Evolutionary conservation across 2,113 vertebrate genomes (phyloP), one percentile per base, ranked within the genome.

Genomic region (Pollachius pollachius): DNA sequence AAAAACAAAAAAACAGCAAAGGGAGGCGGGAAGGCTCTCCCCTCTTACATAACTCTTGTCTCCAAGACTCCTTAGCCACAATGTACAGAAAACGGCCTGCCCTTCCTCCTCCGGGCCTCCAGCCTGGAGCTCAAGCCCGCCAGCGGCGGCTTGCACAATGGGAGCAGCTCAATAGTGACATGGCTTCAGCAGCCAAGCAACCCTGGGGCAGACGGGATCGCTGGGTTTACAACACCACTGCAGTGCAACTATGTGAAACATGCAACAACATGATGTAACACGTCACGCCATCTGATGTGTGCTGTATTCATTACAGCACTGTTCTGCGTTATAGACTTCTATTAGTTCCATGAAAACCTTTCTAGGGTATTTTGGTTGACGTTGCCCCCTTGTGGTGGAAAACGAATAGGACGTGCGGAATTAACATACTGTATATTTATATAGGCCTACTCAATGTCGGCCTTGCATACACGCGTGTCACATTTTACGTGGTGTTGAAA

Each of bases 1-100:
- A 93, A 92, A 93, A 93, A 92, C 90, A 93, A 90, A 93, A 90
- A 91, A 92, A 90, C 88, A 91, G 81, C 77, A 83, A 88, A 81
- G 84, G 89, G 90, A 79, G 89, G 90, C 83, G 86, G 86, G 82
- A 90, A 85, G 88, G 87, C 88, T 87, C 89, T 88, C 83, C 84
- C 76, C 82, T 79, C 87, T 93, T 91, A 91, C 89, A 89, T 91
- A 93, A 92, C 80, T 76, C 78, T 52, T 52, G 84, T 77, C 88
- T 88, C 81, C 79, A 87, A 86, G 81, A 85, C 70, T 85, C 41
- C 76, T 67, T 80, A 56, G 68, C 84, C 80, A 85, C 83, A 73
- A 81, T 84, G 82, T 84, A 82, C 82, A 88, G 71, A 84, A 88
- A 89, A 89, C 87, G 70, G 52, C 80, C 84, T 48, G 25, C 82